Percentiles rank a stretch among this genome's conserved stretches.
Conservation (phyloP, 2,113 vertebrate species). For the Agapornis roseicollis region DNA sequence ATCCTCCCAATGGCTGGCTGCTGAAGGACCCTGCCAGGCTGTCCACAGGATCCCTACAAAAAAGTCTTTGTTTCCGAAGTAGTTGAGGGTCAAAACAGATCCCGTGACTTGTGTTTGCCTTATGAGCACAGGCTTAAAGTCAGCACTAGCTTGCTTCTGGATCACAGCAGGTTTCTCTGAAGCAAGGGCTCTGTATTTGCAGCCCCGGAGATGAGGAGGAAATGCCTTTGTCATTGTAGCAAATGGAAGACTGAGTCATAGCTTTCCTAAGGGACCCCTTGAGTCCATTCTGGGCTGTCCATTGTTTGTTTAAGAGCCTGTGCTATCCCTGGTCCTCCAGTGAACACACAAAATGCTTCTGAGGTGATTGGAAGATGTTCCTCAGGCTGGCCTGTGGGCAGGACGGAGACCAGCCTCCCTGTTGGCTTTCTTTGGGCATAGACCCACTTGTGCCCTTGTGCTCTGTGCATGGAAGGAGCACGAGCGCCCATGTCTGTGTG, state of each 20-base stretch:
- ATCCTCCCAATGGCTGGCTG: not conserved
- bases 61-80: not conserved
- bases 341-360: not conserved
- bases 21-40: not conserved
- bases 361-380: not conserved
- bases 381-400: not conserved
- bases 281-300: not conserved
- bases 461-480: not conserved
- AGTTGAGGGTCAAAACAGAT: not conserved
- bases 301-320: not conserved
- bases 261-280: not conserved
- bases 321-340: not conserved
- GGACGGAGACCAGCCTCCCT: not conserved
- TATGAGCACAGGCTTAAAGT: not conserved
- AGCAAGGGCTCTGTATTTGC: not conserved
- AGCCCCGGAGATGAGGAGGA: not conserved
- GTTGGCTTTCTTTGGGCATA: not conserved
- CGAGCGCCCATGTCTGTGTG: rapidly evolving
- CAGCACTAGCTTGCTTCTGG: not conserved
- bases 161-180: not conserved
- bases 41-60: not conserved
- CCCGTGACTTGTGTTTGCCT: not conserved
- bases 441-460: no score
- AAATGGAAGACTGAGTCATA: not conserved
- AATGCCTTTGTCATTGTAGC: not conserved